Percentiles rank a stretch among this genome's conserved stretches.
Evolutionary conservation across 2,888 invertebrate species (phyloP).

Genomic region (Drosophila dives): DNA sequence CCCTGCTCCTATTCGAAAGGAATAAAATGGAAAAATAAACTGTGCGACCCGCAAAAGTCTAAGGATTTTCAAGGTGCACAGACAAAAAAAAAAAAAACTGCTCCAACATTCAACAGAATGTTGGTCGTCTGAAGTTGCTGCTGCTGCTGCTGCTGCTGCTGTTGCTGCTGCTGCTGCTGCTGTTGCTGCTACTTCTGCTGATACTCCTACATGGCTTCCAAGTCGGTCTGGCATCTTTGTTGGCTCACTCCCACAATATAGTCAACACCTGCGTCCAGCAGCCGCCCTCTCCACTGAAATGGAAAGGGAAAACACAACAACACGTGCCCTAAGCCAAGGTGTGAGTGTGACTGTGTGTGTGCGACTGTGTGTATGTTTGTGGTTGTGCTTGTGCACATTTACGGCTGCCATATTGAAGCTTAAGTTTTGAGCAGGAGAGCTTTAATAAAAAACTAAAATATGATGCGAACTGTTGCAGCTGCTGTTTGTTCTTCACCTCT

Average conservation of each 20-base stretch:
- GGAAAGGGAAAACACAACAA: conserved; percentile 54
- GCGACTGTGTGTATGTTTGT: conserved; percentile 1
- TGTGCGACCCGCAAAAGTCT: conserved; percentile 63
- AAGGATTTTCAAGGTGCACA: conserved; percentile 67
- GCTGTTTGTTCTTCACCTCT: conserved; percentile 21
- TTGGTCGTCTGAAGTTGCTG: conserved; percentile 22
- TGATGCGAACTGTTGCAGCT: conserved; percentile 62
- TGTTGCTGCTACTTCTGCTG: conserved; percentile 7
- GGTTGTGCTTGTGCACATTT: conserved; percentile 36
- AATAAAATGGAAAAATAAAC: conserved; percentile 56
- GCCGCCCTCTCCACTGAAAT: conserved; percentile 51
- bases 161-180: conserved; percentile 1
- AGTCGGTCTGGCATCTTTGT: conserved; percentile 67
- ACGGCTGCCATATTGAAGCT: conserved; percentile 64
- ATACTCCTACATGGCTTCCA: conserved; percentile 61
- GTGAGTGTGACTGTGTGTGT: conserved; percentile 5
- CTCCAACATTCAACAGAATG: conserved; percentile 33
- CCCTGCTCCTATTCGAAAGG: conserved; percentile 19
- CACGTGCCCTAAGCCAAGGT: conserved; percentile 20
- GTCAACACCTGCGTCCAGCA: conserved; percentile 80
- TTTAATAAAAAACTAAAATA: conserved; percentile 62
- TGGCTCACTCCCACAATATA: conserved; percentile 66
- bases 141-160: background rate
- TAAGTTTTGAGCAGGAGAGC: conserved; percentile 52
- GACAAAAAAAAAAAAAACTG: conserved; percentile 55